phyloP scores from a whole-genome alignment of 2,113 vertebrate species.

The Brienomyrus longianalis region DNA sequence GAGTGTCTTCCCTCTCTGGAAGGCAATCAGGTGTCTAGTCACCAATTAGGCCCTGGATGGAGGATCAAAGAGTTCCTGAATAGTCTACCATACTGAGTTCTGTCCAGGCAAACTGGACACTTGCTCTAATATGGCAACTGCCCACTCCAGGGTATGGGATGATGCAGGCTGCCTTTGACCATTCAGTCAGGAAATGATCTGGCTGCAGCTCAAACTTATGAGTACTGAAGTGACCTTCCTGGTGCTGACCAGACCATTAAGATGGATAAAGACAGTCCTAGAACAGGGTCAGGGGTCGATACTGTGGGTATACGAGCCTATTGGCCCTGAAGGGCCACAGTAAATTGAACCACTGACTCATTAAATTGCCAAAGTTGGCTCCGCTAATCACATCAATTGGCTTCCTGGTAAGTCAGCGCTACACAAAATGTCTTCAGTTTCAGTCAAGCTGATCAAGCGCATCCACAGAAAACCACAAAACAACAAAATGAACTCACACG shows the following conservation, averaged over 20 bases:
- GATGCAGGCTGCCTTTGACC: background rate
- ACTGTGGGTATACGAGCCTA: background rate
- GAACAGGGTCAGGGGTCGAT: background rate
- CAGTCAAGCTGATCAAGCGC: background rate
- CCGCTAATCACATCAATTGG: background rate
- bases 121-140: background rate
- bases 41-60: background rate
- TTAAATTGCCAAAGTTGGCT: background rate
- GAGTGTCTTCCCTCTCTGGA: background rate
- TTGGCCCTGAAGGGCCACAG: background rate
- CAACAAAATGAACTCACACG: background rate
- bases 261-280: background rate
- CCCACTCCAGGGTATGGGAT: background rate
- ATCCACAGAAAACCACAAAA: background rate
- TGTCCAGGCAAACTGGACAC: background rate
- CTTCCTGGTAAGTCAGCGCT: background rate
- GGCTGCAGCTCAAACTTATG: background rate
- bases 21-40: background rate
- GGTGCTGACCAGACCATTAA: background rate
- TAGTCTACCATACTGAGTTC: background rate
- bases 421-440: background rate
- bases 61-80: background rate
- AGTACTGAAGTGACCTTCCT: background rate
- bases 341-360: background rate
- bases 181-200: background rate